Evolutionary conservation across 2,888 invertebrate species (phyloP), one percentile per base, ranked within the genome.

Genomic region (Sinohyriopsis cumingii): DNA sequence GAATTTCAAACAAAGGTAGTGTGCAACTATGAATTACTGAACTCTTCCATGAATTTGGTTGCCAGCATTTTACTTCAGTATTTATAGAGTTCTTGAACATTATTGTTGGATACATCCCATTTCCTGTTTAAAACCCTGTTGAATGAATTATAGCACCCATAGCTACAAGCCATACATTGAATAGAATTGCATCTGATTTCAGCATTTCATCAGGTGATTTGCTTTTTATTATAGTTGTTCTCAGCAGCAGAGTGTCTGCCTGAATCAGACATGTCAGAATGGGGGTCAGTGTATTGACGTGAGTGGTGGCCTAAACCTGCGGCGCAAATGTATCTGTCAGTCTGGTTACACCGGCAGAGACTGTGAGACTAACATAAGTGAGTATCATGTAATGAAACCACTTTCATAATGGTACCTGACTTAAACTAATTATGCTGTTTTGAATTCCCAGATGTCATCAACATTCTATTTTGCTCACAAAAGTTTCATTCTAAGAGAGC

Each of bases 111-210:
- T 12, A 45, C 45, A 45, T 12, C 1, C 45, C 45, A 1, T 45
- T 12, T 9, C 12, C 45, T 1, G 12, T 45, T 45, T 45, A 45
- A 9, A 12, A 9, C 45, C 45, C 45, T 1, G 45, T 45, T 45
- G 45, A 45, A 45, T 45, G 45, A 45, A 45, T 54, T 64, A 5
- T 45, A 83, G 83, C 77, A 24, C 77, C 82, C 0, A 65, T 70
- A 55, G 85, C 83, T 1, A 5, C 4, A 2, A 67, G 73, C 15
- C 85, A 84, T 80, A 82, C 84, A 63, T 90, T 96, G 88, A 96
- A 97, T 90, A 93, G 94, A 83, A 64, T 61, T 22, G 96, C 98
- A 84, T 98, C 97, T 87, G 92, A 92, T 80, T 95, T 94, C 86
- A 95, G 95, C 75, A 33, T 33, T 1, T 33, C 5, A 3, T 5